Evolutionary conservation across 2,113 vertebrate genomes (phyloP), one percentile per base, ranked within the genome.

Genomic region (Nibea coibor): DNA sequence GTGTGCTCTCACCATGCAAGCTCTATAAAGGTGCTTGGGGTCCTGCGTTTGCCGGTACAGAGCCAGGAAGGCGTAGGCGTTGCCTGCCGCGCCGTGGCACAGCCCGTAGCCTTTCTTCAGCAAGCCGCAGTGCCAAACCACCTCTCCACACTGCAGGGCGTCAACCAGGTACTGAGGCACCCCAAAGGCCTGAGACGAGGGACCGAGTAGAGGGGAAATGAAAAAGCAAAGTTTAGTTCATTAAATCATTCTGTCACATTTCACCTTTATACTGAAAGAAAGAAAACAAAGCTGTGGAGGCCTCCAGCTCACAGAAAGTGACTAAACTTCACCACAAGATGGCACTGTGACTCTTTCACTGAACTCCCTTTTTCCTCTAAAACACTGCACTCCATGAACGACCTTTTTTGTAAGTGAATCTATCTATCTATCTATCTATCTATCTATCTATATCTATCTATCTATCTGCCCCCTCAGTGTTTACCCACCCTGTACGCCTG

Each of bases 401-500:
- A 45, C 12, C n/a, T 64, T 64, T 9, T 64, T 4, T 17, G n/a
- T 24, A 47, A 17, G 7, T 3, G 4, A 45, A 31, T 31, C 28
- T 5, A 4, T 31, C 28, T 31, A 4, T 31, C 28, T 31, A 1
- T 35, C 31, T 35, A 1, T 35, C 31, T 8, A 1, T 35, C 31
- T 8, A 2, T 39, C 35, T 2, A 39, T 39, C 35, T 1, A 35
- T 1, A 35, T 35, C 35, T 1, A 35, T 35, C 35, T 0, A 35
- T 35, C 35, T 1, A 39, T 39, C 35, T 17, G 6, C 3, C 2
- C 39, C 48, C 1, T 10, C 31, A 4, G 19, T 10, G 2, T 26
- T 72, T 93, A 98, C 98, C 96, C 96, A 98, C 98, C 96, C 96
- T 97, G 87, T 97, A 96, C 3, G 98, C 98, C 93, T 99, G 98